Base-by-base conservation (phyloP, 2,888 invertebrate genomes). In the Pyralis farinalis region DNA sequence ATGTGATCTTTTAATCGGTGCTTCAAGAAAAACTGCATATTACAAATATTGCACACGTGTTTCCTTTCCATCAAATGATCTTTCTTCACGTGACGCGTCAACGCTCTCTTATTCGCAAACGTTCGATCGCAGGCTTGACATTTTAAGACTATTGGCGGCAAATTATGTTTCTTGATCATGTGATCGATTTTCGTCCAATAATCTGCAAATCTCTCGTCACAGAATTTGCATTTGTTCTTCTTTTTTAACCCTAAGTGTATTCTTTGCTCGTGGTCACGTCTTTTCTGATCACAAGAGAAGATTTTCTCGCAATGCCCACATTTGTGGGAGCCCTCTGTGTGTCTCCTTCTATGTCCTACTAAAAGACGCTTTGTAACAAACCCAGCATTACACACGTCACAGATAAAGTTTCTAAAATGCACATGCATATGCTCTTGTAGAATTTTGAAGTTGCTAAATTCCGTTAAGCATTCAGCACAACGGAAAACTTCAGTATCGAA, bases 291-390 rank as follows among this genome's bases (percentile, higher is more conserved):
- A 12, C 73, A 65, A 1, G 62, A 65, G 47, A 83, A 88, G 0
- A 67, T 67, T 54, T 85, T 85, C 1, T 68, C 65, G 47, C 88
- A 88, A 30, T 78, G 63, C 9, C 72, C 71, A 47, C 87, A 88
- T 52, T 78, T 76, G 44, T 71, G 78, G 57, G 74, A 47, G 46
- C 81, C 65, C 7, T 41, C 37, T 0, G 42, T 47, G 31, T 70
- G 70, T 7, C 55, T 47, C 6, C 53, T 38, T 20, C 46, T 61
- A 37, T 63, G 64, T 0, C 52, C 42, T 1, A 52, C 45, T 1
- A 63, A 25, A 7, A 56, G 37, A 0, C 55, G 49, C 7, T 47
- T 52, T 1, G 58, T 62, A 0, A 66, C 43, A 20, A 66, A 70
- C 0, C 67, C 68, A 0, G 57, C 43, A 28, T 51, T 55, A 29